Base-by-base conservation (phyloP, 2,888 invertebrate genomes). In the Chloromyia formosa region DNA sequence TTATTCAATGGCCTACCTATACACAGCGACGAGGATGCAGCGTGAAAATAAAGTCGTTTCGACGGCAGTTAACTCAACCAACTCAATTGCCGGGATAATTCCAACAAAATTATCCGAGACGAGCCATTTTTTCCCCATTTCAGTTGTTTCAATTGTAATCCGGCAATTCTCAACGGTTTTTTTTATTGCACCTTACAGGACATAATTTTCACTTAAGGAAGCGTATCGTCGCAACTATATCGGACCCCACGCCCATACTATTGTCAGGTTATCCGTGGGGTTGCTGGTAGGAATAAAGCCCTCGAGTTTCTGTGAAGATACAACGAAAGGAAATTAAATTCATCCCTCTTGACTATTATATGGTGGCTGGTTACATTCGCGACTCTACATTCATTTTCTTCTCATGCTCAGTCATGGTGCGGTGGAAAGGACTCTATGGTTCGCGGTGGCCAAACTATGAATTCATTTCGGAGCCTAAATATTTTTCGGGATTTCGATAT, bases 181-280 rank as follows among this genome's bases (percentile, higher is more conserved):
- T 56, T 74, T 74, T 66, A 74, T 74, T 68, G 60, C 68, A 74
- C 74, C 60, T 74, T 58, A 66, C 68, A 66, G 68, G 68, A 68
- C 68, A 74, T 74, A 74, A 66, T 74, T 74, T 74, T 68, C 74
- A 74, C 68, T 60, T 64, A 68, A 56, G 68, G 74, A 23, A 64
- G 60, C 58, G 20, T 35, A 35, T 35, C 27, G 27, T 35, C 27
- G 27, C 7, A 35, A 35, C 27, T 35, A 35, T 35, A 35, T 35
- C 27, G 27, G 27, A 35, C 27, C 27, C 27, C 27, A 7, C 27
- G 27, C 27, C 7, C 27, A 7, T 35, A 35, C 27, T 35, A 35
- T 35, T 35, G 27, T 35, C 27, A 35, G 27, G 7, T 35, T 4
- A 7, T 35, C 27, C 27, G 27, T 35, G 27, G 27, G 27, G 27